Percentiles rank a stretch among this genome's conserved stretches.
phyloP scores from a whole-genome alignment of 2,888 invertebrate species.

The Linhomoeus sp. region DNA sequence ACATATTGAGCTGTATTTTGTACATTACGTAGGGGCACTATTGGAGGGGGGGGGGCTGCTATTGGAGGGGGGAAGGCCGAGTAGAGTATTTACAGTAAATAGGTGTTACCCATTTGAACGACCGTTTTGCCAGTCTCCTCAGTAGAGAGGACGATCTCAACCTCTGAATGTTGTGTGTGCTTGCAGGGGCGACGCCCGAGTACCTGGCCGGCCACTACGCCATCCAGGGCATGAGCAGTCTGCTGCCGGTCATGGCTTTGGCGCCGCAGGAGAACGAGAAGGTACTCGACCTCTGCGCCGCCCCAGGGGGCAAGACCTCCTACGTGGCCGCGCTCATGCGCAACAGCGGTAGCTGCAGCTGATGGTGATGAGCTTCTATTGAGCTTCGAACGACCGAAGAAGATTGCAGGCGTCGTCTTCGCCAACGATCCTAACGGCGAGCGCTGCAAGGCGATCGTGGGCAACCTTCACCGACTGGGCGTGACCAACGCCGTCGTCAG shows the following conservation, averaged over 20 bases:
- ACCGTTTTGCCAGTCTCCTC: no score
- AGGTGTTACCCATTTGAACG: no score
- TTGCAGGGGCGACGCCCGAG: constrained; percentile 68
- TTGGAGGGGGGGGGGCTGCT: no score
- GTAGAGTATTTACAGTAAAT: no score
- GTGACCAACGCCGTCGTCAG: constrained; percentile 78
- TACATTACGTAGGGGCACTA: no score
- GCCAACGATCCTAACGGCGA: constrained; percentile 86
- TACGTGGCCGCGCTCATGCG: constrained; percentile 94
- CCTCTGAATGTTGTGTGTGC: background rate
- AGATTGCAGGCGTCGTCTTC: constrained; percentile 62
- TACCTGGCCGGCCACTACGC: constrained; percentile 96
- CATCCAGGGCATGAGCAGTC: constrained; percentile 80
- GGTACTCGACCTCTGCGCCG: constrained; percentile 87
- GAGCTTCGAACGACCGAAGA: no score
- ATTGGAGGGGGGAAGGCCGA: no score
- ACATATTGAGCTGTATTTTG: no score
- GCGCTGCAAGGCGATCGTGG: constrained; percentile 61
- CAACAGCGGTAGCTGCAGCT: constrained; percentile 36
- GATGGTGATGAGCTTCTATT: no score
- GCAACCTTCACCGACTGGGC: constrained; percentile 87
- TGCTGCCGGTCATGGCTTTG: constrained; percentile 89
- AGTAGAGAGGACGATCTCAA: no score
- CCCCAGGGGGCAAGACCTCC: constrained; percentile 94
- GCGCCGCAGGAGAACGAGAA: constrained; percentile 45